Evolutionary conservation across 2,888 invertebrate genomes (phyloP).

Genomic region (Noctua comes): DNA sequence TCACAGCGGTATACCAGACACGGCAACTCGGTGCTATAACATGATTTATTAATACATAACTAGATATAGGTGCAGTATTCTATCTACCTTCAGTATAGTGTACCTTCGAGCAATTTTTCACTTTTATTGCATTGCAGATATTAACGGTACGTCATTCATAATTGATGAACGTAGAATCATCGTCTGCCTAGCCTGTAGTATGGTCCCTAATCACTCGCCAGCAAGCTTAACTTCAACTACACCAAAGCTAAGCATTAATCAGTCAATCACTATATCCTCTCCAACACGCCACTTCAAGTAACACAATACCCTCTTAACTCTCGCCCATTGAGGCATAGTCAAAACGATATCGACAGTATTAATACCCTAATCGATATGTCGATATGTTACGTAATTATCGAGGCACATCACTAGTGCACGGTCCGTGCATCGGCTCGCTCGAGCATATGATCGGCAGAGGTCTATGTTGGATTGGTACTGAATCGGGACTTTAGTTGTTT

Average conservation of each 20-base stretch:
- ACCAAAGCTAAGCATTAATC: slow-evolving; percentile 5
- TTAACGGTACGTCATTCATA: too few relatives aligned
- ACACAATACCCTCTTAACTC: slow-evolving; percentile 20
- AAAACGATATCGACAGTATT: slow-evolving; percentile 26
- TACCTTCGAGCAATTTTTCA: too few relatives aligned
- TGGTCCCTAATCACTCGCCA: neutral
- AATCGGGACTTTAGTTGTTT: slow-evolving; percentile 15
- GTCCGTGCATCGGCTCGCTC: slow-evolving; percentile 68
- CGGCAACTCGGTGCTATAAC: too few relatives aligned
- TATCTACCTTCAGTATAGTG: too few relatives aligned
- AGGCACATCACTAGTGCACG: slow-evolving; percentile 61
- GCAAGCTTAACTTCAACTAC: neutral
- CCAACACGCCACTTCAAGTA: slow-evolving; percentile 13
- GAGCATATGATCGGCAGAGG: slow-evolving; percentile 71
- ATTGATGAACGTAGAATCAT: too few relatives aligned
- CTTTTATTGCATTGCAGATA: too few relatives aligned
- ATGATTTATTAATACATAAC: too few relatives aligned
- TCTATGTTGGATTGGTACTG: slow-evolving; percentile 50
- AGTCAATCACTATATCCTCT: slow-evolving; percentile 8
- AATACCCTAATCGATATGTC: slow-evolving; percentile 55
- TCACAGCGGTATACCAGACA: too few relatives aligned
- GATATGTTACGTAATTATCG: slow-evolving; percentile 52
- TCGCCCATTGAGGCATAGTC: slow-evolving; percentile 6
- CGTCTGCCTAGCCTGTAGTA: too few relatives aligned
- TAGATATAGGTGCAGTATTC: too few relatives aligned